Conservation (phyloP, 1,140 invertebrate species). For the Ceratoteleas bidentatus region DNA sequence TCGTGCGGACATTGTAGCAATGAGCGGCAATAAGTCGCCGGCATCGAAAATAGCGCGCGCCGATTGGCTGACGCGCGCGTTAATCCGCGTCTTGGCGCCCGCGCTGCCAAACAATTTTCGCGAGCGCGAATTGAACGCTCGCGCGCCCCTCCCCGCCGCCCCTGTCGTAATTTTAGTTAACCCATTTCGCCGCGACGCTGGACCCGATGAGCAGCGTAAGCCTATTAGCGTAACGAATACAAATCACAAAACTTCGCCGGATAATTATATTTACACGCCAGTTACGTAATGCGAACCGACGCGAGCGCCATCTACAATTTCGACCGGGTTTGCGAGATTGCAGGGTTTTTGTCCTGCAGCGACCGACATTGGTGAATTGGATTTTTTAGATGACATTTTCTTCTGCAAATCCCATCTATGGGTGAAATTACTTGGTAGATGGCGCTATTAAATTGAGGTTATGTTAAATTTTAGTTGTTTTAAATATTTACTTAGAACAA, state of each 20-base stretch:
- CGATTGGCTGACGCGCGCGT: conserved; percentile 28
- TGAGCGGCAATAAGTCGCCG: conserved; percentile 37
- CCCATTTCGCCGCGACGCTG: conserved; percentile 31
- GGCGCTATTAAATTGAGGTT: too few species aligned
- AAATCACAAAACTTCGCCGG: conserved; percentile 46
- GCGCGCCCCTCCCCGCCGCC: conserved; percentile 29
- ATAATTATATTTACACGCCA: conserved; percentile 39
- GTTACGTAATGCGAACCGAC: too few species aligned
- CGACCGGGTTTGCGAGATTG: too few species aligned
- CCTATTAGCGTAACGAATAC: conserved; percentile 53
- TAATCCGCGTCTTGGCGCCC: conserved; percentile 29
- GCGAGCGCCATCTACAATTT: too few species aligned
- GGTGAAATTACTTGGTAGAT: too few species aligned
- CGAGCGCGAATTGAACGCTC: not conserved
- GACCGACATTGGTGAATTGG: too few species aligned
- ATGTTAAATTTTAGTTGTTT: too few species aligned
- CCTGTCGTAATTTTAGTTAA: conserved; percentile 46
- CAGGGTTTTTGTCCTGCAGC: too few species aligned
- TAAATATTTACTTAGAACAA: too few species aligned
- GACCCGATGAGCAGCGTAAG: conserved; percentile 40
- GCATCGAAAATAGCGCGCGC: conserved; percentile 37
- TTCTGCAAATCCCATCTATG: too few species aligned
- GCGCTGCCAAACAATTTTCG: conserved; percentile 39
- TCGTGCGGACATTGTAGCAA: conserved; percentile 47
- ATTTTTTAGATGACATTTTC: too few species aligned